These are phyloP conservation scores for Crotalus tigris DNA, from an alignment of 2,113 vertebrate species.

Conservation along the genomic window DNA sequence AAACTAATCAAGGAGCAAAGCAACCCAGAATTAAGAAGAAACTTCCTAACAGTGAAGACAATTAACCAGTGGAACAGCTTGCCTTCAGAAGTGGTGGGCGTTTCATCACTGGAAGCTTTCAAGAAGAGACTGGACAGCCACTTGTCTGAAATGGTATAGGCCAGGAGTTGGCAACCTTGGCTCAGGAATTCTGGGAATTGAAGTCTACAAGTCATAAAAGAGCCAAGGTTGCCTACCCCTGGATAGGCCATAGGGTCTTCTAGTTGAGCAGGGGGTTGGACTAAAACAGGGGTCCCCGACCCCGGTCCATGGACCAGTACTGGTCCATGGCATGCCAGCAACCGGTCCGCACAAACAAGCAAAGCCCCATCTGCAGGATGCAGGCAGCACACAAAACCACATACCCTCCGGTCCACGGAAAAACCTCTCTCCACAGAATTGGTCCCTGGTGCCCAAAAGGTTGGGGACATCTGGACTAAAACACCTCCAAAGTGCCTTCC, in stretches of 20 bases:
- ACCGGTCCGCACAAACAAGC: too few relatives aligned
- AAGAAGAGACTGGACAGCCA: background rate
- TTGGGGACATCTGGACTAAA: background rate
- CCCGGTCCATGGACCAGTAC: too few relatives aligned
- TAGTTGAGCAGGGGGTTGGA: background rate
- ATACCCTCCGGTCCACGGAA: too few relatives aligned
- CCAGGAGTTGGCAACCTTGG: too few relatives aligned
- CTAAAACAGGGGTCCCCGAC: background rate
- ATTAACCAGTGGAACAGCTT: background rate
- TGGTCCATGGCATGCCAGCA: too few relatives aligned
- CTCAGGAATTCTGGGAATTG: too few relatives aligned
- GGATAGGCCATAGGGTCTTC: background rate
- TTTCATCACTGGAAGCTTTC: background rate
- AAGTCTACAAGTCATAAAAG: too few relatives aligned
- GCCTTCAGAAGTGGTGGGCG: background rate
- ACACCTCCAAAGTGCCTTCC: background rate
- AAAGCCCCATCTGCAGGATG: too few relatives aligned
- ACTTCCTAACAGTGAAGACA: background rate
- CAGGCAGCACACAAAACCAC: too few relatives aligned
- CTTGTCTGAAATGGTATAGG: background rate
- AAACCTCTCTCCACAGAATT: too few relatives aligned
- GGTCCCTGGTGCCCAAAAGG: too few relatives aligned
- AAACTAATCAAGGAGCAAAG: background rate
- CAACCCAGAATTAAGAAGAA: background rate
- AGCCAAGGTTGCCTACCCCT: too few relatives aligned